These are phyloP conservation scores for Ceramica pisi DNA, from an alignment of 2,888 invertebrate species.

Conservation along the genomic window DNA sequence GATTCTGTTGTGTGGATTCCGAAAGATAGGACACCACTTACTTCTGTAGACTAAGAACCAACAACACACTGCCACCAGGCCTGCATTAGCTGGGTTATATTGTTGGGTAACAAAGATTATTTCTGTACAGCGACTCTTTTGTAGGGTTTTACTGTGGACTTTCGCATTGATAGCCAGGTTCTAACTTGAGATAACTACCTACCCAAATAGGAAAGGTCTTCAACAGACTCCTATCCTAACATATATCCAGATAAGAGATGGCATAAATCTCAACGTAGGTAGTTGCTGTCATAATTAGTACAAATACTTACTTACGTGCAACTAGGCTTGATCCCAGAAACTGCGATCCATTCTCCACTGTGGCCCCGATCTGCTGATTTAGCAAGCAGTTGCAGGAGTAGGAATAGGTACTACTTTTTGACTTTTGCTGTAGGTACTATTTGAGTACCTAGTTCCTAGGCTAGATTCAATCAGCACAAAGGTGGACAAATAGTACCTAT, in stretches of 20 bases:
- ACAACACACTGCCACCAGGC: slow-evolving; percentile 14
- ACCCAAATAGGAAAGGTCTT: background rate
- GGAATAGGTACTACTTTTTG: background rate
- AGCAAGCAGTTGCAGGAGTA: background rate
- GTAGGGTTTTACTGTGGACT: background rate
- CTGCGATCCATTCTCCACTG: slow-evolving; percentile 1
- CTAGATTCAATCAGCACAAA: background rate
- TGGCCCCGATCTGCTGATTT: slow-evolving; percentile 4
- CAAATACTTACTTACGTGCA: slow-evolving; percentile 30
- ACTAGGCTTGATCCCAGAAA: background rate
- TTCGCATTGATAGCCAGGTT: background rate
- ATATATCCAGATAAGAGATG: background rate
- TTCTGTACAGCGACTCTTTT: too few species aligned
- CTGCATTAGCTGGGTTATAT: background rate
- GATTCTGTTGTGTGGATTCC: slow-evolving; percentile 26
- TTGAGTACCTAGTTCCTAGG: background rate
- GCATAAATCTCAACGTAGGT: background rate
- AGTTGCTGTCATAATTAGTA: background rate
- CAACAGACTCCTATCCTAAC: background rate
- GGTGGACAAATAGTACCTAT: background rate
- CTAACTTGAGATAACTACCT: background rate
- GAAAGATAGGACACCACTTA: slow-evolving; percentile 10
- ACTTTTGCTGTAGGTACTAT: background rate
- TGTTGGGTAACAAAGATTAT: background rate
- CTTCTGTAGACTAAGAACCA: background rate